phyloP scores from a whole-genome alignment of 2,888 invertebrate genomes.

The Microplitis manilae region DNA sequence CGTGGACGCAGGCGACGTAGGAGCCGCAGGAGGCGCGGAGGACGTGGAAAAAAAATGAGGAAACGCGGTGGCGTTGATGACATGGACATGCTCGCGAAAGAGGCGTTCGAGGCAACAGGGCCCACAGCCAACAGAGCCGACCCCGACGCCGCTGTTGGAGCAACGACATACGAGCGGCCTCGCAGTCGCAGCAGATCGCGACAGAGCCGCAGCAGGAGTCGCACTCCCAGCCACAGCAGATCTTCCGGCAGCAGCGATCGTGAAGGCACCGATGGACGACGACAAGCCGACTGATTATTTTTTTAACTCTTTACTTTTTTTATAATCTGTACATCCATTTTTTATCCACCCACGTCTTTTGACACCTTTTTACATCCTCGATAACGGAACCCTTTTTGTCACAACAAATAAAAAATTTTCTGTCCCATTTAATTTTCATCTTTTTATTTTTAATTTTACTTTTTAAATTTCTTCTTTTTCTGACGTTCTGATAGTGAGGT shows the following conservation, averaged over 20 bases:
- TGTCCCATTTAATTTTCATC: neutral
- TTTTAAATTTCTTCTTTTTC: too few species aligned
- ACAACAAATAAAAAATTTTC: slow-evolving; percentile 23
- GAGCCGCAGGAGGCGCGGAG: slow-evolving; percentile 40
- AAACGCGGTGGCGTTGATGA: slow-evolving; percentile 41
- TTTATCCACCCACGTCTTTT: slow-evolving; percentile 31
- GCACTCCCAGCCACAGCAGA: slow-evolving; percentile 54
- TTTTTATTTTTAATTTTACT: neutral
- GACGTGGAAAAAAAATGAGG: slow-evolving; percentile 42
- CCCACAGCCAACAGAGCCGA: slow-evolving; percentile 2
- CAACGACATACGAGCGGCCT: slow-evolving; percentile 47
- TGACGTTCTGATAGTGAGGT: too few species aligned
- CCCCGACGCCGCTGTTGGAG: slow-evolving; percentile 30
- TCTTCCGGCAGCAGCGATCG: slow-evolving; percentile 58
- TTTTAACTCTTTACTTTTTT: slow-evolving; percentile 20
- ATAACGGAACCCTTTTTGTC: neutral
- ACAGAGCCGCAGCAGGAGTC: slow-evolving; percentile 56
- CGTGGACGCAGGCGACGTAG: slow-evolving; percentile 38
- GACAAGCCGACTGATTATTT: slow-evolving; percentile 33
- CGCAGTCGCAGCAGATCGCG: slow-evolving; percentile 49
- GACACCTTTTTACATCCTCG: slow-evolving; percentile 24
- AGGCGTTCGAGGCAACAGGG: slow-evolving; percentile 43
- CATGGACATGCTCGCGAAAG: slow-evolving; percentile 46
- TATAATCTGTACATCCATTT: slow-evolving; percentile 26
- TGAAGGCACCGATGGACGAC: slow-evolving; percentile 49